A percentile compares a stretch with the other conserved stretches of the same genome.
Evolutionary conservation across 2,113 vertebrate species (phyloP).

Genomic region (Nannobrachium achirus): DNA sequence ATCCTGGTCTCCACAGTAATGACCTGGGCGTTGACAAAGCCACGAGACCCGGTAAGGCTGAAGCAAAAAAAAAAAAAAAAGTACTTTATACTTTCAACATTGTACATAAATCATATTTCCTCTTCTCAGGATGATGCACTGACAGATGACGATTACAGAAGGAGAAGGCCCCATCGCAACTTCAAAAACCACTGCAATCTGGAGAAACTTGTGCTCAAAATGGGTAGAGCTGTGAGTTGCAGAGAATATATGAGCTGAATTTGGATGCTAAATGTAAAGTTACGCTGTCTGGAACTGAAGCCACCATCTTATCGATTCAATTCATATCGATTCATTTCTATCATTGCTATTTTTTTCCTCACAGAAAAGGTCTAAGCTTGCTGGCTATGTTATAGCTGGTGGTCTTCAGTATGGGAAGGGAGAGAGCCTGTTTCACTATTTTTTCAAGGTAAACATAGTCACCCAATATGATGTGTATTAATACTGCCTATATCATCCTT

Average conservation of each 20-base stretch:
- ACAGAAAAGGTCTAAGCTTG: constrained; percentile 83
- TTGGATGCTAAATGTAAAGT: background rate
- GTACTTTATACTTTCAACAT: background rate
- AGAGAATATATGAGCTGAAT: background rate
- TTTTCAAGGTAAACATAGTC: constrained; percentile 89
- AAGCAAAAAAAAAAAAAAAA: background rate
- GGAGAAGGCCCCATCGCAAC: constrained; percentile 82
- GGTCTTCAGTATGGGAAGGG: constrained; percentile 91
- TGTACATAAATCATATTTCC: background rate
- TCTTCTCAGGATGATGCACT: constrained; percentile 81
- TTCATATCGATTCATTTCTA: no score
- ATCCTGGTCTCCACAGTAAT: constrained; percentile 92
- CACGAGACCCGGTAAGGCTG: constrained; percentile 81
- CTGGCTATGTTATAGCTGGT: constrained; percentile 84
- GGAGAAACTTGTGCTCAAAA: constrained; percentile 88
- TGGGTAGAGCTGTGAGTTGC: constrained; percentile 85
- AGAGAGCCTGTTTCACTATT: constrained; percentile 88
- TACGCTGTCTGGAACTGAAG: background rate
- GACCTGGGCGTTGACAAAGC: constrained; percentile 89
- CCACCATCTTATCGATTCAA: background rate
- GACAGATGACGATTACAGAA: constrained; percentile 88
- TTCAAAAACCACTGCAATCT: constrained; percentile 84
- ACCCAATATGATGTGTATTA: no score
- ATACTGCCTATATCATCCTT: background rate
- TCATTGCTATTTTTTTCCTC: constrained; percentile 25